These are phyloP conservation scores for Lissonota sp. DNA, from an alignment of 2,888 invertebrate species.

Conservation along the genomic window DNA sequence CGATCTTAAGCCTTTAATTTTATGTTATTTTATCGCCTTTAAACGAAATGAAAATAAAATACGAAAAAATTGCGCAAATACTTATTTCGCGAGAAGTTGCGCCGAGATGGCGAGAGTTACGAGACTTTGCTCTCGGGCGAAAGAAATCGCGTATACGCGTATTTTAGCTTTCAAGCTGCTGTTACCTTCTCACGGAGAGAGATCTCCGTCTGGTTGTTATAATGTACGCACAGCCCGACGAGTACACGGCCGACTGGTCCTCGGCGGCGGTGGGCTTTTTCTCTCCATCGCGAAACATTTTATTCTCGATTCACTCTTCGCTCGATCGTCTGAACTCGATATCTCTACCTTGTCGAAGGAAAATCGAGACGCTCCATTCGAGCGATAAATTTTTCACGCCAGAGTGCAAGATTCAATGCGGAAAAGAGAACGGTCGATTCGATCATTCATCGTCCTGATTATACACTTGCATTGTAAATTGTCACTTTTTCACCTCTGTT, in stretches of 20 bases:
- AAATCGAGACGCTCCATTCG: slow-evolving; percentile 34
- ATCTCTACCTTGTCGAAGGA: too few relatives aligned
- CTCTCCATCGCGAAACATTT: slow-evolving; percentile 33
- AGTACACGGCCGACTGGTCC: slow-evolving; percentile 59
- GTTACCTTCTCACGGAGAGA: slow-evolving; percentile 20
- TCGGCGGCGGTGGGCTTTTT: slow-evolving; percentile 51
- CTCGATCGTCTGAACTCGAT: neutral
- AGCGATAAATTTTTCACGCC: slow-evolving; percentile 8
- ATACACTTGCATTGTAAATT: slow-evolving; percentile 20
- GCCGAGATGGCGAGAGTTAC: slow-evolving; percentile 54
- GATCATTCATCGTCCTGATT: slow-evolving; percentile 20
- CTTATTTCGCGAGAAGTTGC: slow-evolving; percentile 65
- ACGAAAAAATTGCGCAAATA: slow-evolving; percentile 59
- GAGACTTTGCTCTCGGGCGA: slow-evolving; percentile 65
- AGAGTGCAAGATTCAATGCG: neutral
- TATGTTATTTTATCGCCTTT: too few relatives aligned
- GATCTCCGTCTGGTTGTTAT: slow-evolving; percentile 60
- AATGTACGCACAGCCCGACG: slow-evolving; percentile 59
- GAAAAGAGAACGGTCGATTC: slow-evolving; percentile 18
- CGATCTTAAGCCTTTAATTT: too few relatives aligned
- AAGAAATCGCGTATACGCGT: slow-evolving; percentile 51
- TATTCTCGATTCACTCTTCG: slow-evolving; percentile 20
- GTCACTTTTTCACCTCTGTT: neutral
- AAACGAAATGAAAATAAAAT: too few relatives aligned
- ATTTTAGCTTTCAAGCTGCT: slow-evolving; percentile 50